Evolutionary conservation across 1,140 invertebrate species (phyloP), one percentile per base, ranked within the genome.

Genomic region (Yoshiicerus persimilis): DNA sequence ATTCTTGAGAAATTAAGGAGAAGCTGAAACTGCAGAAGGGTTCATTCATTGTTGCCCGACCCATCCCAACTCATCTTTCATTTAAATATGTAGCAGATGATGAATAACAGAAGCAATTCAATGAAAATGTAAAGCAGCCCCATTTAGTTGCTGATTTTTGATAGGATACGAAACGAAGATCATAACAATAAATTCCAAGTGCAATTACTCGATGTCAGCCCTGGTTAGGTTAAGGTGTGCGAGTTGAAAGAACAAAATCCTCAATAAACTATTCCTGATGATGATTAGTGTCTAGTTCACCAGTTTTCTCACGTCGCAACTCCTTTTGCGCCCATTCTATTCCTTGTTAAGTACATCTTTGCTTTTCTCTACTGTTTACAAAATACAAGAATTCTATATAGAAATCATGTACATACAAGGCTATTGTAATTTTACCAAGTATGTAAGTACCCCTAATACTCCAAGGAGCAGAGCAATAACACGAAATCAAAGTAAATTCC

Each of bases 141-240:
- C 47, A 56, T 56, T 56, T 56, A 56, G 16, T 56, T 80, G 75
- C 20, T 36, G 75, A 36, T 80, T 10, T 34, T n/a, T 34, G 75
- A 80, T 80, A 80, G 30, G 75, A 32, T 36, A n/a, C 32, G 32
- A 80, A 80, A 80, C 34, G 34, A 38, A 80, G 20, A 23, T 2
- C 34, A 80, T 80, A 80, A 80, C 75, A 80, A 80, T 80, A 80
- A 80, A 80, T 80, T 80, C 34, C 75, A 34, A 36, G 32, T 80
- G 34, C 75, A 80, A 80, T 80, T 80, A 80, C 75, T 34, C 30
- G 66, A 70, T 70, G 66, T 70, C 66, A 70, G 66, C 66, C 25
- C 66, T 70, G 30, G 25, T 30, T 70, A 70, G 30, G 75, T 23
- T 80, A 23, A n/a, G 30, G 75, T 36, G 20, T 80, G 32, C n/a